Conservation (phyloP, 1,140 invertebrate genomes). For the Gyrodactylus salaris region DNA sequence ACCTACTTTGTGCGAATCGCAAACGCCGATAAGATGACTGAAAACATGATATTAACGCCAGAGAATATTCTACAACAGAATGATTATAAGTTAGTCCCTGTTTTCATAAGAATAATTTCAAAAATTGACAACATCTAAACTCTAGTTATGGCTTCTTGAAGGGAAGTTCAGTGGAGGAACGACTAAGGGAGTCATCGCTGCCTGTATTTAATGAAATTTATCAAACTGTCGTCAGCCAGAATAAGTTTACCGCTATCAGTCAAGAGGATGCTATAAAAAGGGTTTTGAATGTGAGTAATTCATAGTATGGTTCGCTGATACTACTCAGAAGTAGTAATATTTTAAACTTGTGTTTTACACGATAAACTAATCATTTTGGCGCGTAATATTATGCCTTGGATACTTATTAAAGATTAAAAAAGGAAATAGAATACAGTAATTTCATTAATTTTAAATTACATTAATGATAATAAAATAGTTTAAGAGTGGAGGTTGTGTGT, state of each 20-base stretch:
- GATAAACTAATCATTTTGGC: too few relatives aligned
- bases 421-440: too few relatives aligned
- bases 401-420: too few relatives aligned
- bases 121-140: too few relatives aligned
- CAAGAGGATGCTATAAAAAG: not conserved
- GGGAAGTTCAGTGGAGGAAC: not conserved
- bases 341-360: too few relatives aligned
- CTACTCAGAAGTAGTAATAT: too few relatives aligned
- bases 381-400: too few relatives aligned
- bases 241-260: not conserved
- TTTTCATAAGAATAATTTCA: too few relatives aligned
- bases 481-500: too few relatives aligned
- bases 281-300: not conserved
- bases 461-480: too few relatives aligned
- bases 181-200: not conserved
- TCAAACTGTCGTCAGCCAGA: not conserved
- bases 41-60: not conserved
- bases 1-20: not conserved
- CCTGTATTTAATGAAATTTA: not conserved
- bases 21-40: not conserved
- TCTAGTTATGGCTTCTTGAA: not conserved
- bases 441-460: too few relatives aligned
- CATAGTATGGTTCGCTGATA: too few relatives aligned
- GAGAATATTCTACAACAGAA: not conserved
- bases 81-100: not conserved